Base-by-base conservation (phyloP, 2,797 vertebrate species). In the Tokudaia muenninki region DNA sequence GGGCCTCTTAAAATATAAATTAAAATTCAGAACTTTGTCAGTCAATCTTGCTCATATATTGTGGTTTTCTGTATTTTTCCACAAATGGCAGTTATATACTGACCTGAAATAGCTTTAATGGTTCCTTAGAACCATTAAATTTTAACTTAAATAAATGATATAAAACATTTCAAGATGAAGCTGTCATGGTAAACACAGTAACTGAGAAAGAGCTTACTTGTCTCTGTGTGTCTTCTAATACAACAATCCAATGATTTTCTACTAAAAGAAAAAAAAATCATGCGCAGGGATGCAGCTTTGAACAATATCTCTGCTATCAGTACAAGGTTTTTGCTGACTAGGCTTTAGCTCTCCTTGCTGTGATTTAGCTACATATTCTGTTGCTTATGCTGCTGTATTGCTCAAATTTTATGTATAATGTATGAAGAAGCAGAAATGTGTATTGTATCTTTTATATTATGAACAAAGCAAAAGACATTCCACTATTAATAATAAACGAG, bases 401-500 rank as follows among this genome's bases (percentile, higher is more conserved):
- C 63, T 86, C 95, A 95, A 95, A 95, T 97, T 79, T 97, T 94
- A 97, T 97, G 81, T 97, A 97, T 97, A 97, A 97, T 97, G 89
- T 90, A 97, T 97, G 92, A 98, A 95, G 82, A 94, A 95, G 67
- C 81, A 93, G 47, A 96, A 92, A 80, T 81, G 61, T 63, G 91
- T 59, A 92, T 70, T 96, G 74, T 70, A 55, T 94, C 77, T 95
- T 94, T 95, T 92, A 94, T 63, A 91, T 95, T 96, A 95, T 75
- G 31, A 95, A 82, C 82, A 94, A 95, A 97, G 96, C 81, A 97
- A 94, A 96, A 91, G 41, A 59, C 75, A 95, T 96, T 97, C 72
- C 47, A 94, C 86, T 74, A 97, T 96, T 96, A 98, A 98, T 96
- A 97, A 98, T 94, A 93, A 96, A 97, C 75, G 93, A 97, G 91